A percentile compares a stretch with the other conserved stretches of the same genome.
Evolutionary conservation across 2,797 vertebrate species (phyloP).

Genomic region (Chelon labrosus): DNA sequence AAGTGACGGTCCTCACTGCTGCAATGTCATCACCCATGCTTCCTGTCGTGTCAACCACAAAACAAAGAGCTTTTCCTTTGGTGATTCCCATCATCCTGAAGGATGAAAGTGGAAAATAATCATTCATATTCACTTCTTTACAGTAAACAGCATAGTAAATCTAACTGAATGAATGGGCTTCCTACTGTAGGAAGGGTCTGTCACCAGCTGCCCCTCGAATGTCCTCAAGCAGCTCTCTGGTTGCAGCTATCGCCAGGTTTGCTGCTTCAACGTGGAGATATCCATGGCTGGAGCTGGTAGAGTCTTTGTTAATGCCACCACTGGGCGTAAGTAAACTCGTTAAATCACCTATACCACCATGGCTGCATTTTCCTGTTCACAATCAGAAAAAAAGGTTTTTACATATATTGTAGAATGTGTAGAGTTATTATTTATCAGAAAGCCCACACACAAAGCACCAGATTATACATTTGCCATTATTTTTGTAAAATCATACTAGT

Average conservation of each 20-base stretch:
- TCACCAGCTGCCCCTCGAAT: constrained; percentile 61
- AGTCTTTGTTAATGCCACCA: constrained; percentile 80
- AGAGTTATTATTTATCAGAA: no score
- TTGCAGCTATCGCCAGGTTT: constrained; percentile 61
- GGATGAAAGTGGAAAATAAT: neutral
- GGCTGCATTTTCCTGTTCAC: constrained; percentile 80
- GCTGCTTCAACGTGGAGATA: constrained; percentile 67
- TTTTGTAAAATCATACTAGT: no score
- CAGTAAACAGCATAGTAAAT: no score
- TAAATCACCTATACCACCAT: constrained; percentile 51
- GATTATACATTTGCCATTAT: no score
- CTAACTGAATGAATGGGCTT: neutral
- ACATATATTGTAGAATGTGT: no score
- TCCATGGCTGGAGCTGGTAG: constrained; percentile 45
- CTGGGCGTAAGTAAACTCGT: constrained; percentile 48
- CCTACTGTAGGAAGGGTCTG: constrained; percentile 64
- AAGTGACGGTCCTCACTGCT: constrained; percentile 47
- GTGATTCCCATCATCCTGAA: constrained; percentile 74
- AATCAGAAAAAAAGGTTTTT: no score
- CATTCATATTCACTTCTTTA: no score
- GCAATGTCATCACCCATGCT: constrained; percentile 70
- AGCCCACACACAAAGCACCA: no score
- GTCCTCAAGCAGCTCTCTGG: constrained; percentile 65
- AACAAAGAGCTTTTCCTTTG: constrained; percentile 67
- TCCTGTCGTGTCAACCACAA: constrained; percentile 72